phyloP scores from a whole-genome alignment of 2,797 vertebrate genomes.

The Rousettus madagascariensis region DNA sequence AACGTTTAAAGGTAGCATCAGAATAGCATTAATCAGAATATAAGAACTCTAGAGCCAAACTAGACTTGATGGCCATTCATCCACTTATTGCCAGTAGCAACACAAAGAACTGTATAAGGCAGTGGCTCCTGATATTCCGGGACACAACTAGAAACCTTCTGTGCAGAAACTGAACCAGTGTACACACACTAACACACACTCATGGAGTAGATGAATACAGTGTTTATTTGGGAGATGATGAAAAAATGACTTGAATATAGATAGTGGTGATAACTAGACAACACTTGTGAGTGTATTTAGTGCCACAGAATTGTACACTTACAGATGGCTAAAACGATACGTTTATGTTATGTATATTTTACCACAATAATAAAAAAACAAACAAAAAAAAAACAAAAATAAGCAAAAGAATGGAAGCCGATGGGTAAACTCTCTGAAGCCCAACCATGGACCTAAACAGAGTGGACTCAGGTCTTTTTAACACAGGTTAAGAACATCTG shows the following conservation, averaged over 20 bases:
- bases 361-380: background rate
- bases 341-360: background rate
- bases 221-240: background rate
- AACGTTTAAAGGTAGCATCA: background rate
- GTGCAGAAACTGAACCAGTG: background rate
- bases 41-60: background rate
- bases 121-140: background rate
- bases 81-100: background rate
- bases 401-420: background rate
- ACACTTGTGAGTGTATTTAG: background rate
- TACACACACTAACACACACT: too few relatives aligned
- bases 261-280: background rate
- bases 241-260: background rate
- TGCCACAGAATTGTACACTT: background rate
- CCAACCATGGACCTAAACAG: background rate
- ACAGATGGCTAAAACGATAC: background rate
- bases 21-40: background rate
- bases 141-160: background rate
- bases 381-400: too few relatives aligned
- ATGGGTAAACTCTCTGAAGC: background rate
- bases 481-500: background rate
- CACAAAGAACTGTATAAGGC: background rate
- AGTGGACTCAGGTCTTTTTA: background rate
- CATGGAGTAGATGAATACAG: background rate
- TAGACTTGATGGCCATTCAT: background rate